Percentiles rank a stretch among this genome's conserved stretches.
These are phyloP conservation scores for Typhlichthys eigenmanni DNA, from an alignment of 2,797 vertebrate species.

Conservation along the genomic window DNA sequence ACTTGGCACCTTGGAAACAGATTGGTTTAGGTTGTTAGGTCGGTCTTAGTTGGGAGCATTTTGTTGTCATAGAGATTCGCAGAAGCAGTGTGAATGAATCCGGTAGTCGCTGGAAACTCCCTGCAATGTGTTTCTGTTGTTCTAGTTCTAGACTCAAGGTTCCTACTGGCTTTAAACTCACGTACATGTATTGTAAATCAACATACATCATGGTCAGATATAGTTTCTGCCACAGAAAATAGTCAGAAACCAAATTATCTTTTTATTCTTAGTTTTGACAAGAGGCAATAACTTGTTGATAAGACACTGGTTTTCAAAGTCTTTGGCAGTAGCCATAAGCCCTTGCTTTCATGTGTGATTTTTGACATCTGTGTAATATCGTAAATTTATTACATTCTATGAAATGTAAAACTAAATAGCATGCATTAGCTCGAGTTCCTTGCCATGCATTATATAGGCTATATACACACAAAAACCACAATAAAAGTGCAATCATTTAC, in stretches of 20 bases:
- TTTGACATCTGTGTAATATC: slow-evolving; percentile 52
- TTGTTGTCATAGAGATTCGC: slow-evolving; percentile 55
- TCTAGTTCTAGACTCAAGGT: slow-evolving; percentile 14
- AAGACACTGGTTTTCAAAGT: slow-evolving; percentile 39
- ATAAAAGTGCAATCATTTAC: slow-evolving; percentile 24
- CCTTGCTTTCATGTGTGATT: slow-evolving; percentile 6
- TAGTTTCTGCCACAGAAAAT: background rate
- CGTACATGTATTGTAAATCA: too few species aligned
- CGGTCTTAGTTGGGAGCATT: slow-evolving; percentile 54
- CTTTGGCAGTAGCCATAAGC: slow-evolving; percentile 45
- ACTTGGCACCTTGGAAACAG: slow-evolving; percentile 42
- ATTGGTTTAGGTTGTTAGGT: slow-evolving; percentile 25
- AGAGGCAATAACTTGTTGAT: slow-evolving; percentile 20
- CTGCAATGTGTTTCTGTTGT: background rate
- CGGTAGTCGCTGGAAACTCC: background rate
- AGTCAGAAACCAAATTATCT: background rate
- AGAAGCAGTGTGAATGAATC: slow-evolving; percentile 22
- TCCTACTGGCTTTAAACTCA: background rate
- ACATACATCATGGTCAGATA: too few species aligned
- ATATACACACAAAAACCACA: slow-evolving; percentile 45
- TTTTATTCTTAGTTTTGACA: slow-evolving; percentile 36
- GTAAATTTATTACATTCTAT: slow-evolving; percentile 53
- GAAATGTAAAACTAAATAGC: slow-evolving; percentile 45
- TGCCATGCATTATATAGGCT: slow-evolving; percentile 44
- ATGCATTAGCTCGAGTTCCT: slow-evolving; percentile 54